Conservation (phyloP, 2,113 vertebrate genomes). For the Tetrao urogallus region DNA sequence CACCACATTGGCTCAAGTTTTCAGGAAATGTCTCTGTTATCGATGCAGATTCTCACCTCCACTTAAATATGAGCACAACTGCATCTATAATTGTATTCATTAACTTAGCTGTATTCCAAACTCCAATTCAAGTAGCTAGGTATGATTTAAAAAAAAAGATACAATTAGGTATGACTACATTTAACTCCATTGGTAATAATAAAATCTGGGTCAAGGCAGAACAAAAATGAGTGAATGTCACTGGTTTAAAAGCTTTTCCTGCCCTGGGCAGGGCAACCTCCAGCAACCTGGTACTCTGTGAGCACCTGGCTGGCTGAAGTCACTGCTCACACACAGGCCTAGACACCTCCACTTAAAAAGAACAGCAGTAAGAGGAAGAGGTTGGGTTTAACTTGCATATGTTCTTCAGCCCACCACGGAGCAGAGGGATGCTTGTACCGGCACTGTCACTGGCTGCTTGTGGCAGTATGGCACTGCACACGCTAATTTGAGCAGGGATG, state of each 20-base stretch:
- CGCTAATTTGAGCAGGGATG: background rate
- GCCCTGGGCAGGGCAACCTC: background rate
- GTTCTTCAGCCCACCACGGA: background rate
- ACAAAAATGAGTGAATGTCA: background rate
- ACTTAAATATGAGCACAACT: background rate
- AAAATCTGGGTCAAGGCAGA: constrained; percentile 39
- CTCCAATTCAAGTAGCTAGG: background rate
- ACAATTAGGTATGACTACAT: constrained; percentile 13
- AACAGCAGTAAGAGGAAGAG: background rate
- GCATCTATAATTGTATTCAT: background rate
- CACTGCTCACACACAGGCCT: background rate
- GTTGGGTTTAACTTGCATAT: background rate
- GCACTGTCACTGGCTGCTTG: background rate
- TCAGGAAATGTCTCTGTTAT: background rate
- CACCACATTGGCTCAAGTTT: background rate
- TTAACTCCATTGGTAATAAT: background rate
- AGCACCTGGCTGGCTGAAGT: background rate
- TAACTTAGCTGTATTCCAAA: background rate
- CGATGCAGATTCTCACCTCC: background rate
- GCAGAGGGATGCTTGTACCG: background rate
- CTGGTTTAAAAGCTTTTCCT: background rate
- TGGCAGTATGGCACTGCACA: background rate
- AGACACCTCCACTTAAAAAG: background rate
- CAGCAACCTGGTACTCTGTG: background rate
- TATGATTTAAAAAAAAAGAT: background rate